Base-by-base conservation (phyloP, 2,888 invertebrate genomes). In the Hydraecia micacea region DNA sequence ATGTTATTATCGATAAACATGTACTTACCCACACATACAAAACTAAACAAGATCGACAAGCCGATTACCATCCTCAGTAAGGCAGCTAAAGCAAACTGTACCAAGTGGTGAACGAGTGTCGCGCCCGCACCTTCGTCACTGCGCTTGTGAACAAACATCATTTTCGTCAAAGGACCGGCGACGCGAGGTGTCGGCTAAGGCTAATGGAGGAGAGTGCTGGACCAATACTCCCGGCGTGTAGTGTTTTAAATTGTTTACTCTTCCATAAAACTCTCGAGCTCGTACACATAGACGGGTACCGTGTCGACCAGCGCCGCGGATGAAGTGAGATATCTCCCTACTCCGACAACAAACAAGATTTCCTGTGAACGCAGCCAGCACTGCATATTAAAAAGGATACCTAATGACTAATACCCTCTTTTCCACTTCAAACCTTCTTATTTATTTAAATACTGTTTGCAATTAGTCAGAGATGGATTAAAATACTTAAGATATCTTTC, bases 171-270 rank as follows among this genome's bases (percentile, higher is more conserved):
- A 95, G 93, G 93, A 93, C 92, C 93, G 93, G 91, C 87, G 81
- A 79, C 83, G 73, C 90, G 92, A 96, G 96, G 95, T 96, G 96
- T 96, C 96, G 93, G 95, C 91, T 89, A 83, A 91, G 93, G 92
- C 96, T 97, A 97, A 97, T 97, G 96, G 96, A 95, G 92, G 92
- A 94, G 94, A 97, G 97, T 97, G 97, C 96, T 96, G 94, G 94
- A 93, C 95, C 95, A 96, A 97, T 95, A 97, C 92, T 91, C 89
- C 91, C 92, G 91, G 92, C 92, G 93, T 95, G 94, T 95, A 96
- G 97, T 97, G 97, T 97, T 97, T 97, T 97, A 97, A 97, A 97
- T 94, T 97, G 96, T 97, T 97, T 97, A 93, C 95, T 93, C 93
- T 95, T 93, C 96, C 97, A 97, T 97, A 97, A 96, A 96, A 95